Evolutionary conservation across 2,113 vertebrate genomes (phyloP).

Genomic region (Zapus hudsonius): DNA sequence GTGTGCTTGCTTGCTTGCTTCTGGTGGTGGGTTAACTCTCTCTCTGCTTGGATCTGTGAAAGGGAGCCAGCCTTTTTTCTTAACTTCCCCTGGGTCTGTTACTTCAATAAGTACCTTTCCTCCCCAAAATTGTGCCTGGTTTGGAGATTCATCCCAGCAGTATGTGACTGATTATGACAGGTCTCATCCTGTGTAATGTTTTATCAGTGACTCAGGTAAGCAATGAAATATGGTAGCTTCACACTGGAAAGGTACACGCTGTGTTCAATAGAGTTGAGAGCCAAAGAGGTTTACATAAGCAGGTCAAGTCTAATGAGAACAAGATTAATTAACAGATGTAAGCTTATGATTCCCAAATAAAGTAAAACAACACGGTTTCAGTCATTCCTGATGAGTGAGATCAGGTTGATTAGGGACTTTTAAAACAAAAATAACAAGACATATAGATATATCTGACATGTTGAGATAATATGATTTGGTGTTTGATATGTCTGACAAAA

Average conservation of each 20-base stretch:
- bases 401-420: background rate
- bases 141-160: no score
- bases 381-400: background rate
- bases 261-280: conserved; percentile 9
- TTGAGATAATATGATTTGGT: background rate
- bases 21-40: no score
- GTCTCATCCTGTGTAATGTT: conserved; percentile 40
- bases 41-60: no score
- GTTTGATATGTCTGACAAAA: background rate
- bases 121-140: no score
- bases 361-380: conserved; percentile 3
- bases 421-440: background rate
- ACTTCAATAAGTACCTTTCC: no score
- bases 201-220: conserved; percentile 46
- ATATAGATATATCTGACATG: background rate
- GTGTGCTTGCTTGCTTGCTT: no score
- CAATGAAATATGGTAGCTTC: background rate
- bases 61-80: no score
- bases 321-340: conserved; percentile 30
- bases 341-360: conserved; percentile 39
- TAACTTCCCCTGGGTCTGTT: no score
- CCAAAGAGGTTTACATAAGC: conserved; percentile 47
- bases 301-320: conserved; percentile 21
- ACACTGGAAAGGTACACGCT: background rate
- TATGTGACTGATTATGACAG: no score